Percentiles rank a stretch among this genome's conserved stretches.
phyloP scores from a whole-genome alignment of 2,113 vertebrate species.

The Chlorocebus sabaeus region DNA sequence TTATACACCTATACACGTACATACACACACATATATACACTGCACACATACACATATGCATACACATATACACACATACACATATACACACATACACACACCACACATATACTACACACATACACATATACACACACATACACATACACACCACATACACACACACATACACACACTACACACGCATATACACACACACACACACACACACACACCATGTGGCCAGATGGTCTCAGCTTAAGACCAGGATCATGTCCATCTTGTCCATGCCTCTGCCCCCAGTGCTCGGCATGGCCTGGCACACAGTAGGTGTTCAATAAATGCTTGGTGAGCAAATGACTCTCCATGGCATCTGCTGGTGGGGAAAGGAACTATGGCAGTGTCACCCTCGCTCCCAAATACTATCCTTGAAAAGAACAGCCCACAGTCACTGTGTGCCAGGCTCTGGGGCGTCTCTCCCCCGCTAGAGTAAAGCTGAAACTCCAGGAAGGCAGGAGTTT shows the following conservation, averaged over 20 bases:
- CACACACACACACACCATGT: background rate
- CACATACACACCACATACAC: too few species aligned
- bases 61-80: too few species aligned
- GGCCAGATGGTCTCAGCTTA: background rate
- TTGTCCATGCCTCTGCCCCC: background rate
- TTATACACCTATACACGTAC: too few species aligned
- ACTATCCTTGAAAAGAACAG: background rate
- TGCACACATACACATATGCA: too few species aligned
- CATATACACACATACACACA: too few species aligned
- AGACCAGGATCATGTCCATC: background rate
- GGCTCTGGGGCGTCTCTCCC: background rate
- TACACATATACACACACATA: background rate
- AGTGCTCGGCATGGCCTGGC: background rate
- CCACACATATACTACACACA: background rate
- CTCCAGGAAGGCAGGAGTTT: background rate
- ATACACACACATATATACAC: too few species aligned
- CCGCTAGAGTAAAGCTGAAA: background rate
- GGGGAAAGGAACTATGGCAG: background rate
- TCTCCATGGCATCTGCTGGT: background rate
- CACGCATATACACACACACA: background rate
- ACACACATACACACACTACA: background rate
- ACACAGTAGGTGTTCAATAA: background rate
- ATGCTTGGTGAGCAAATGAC: background rate
- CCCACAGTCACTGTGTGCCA: background rate
- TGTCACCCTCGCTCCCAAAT: background rate